Conservation (phyloP, 2,888 invertebrate genomes). For the Myopa tessellatipennis region DNA sequence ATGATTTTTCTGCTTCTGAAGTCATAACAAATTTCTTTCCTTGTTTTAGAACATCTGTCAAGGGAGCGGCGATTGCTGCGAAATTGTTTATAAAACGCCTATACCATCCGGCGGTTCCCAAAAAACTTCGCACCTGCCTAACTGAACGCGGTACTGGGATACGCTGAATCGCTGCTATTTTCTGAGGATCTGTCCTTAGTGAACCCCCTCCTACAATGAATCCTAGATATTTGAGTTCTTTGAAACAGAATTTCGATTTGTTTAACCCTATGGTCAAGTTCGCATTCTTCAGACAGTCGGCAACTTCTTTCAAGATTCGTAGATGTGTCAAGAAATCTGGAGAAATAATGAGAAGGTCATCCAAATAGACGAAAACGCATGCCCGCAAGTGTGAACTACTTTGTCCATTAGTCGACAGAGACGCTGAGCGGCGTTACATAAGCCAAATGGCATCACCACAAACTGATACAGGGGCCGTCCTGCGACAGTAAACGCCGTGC, state of each 20-base stretch:
- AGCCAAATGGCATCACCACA: background rate
- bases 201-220: no score
- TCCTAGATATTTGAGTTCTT: no score
- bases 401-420: background rate
- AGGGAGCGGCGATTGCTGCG: background rate
- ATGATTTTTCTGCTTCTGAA: background rate
- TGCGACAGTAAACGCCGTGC: background rate
- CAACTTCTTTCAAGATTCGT: background rate
- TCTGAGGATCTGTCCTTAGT: background rate
- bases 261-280: constrained; percentile 1
- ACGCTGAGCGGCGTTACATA: background rate
- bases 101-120: constrained; percentile 21
- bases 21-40: constrained; percentile 13
- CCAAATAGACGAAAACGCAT: no score
- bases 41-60: constrained; percentile 14
- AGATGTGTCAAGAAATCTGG: background rate
- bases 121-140: constrained; percentile 7
- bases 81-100: constrained; percentile 17
- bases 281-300: background rate
- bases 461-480: constrained; percentile 6
- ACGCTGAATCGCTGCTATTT: background rate
- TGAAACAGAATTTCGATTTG: constrained; percentile 6
- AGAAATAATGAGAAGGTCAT: background rate
- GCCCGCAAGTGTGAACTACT: background rate
- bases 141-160: background rate